Evolutionary conservation across 2,888 invertebrate species (phyloP).

Genomic region (Keiferia lycopersicella): DNA sequence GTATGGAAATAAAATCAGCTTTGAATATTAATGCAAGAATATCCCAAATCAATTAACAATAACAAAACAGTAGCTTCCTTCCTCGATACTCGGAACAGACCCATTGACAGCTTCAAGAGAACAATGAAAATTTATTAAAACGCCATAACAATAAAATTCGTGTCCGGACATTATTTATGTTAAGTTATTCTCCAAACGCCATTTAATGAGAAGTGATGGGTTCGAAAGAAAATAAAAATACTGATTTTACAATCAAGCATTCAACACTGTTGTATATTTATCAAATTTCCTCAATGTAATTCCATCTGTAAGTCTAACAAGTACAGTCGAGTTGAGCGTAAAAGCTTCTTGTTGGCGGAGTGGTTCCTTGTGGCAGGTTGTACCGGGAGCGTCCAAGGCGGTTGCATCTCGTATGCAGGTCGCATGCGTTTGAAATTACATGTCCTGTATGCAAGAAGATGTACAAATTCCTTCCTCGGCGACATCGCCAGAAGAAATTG

Average conservation of each 20-base stretch:
- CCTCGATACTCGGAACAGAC: constrained; percentile 64
- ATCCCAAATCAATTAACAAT: constrained; percentile 49
- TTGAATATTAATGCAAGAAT: constrained; percentile 9
- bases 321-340: not conserved
- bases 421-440: constrained; percentile 70
- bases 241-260: constrained; percentile 31
- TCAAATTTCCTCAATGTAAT: constrained; percentile 11
- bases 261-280: constrained; percentile 5
- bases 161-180: constrained; percentile 79
- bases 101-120: constrained; percentile 57
- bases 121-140: constrained; percentile 80
- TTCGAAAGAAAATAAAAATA: constrained; percentile 79
- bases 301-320: constrained; percentile 15
- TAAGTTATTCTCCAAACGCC: constrained; percentile 80
- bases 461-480: constrained; percentile 24
- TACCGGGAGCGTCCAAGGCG: constrained; percentile 53
- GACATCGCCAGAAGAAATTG: constrained; percentile 52
- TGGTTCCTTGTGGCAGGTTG: not conserved
- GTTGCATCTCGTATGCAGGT: constrained; percentile 67
- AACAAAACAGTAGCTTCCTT: constrained; percentile 65
- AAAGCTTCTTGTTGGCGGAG: not conserved
- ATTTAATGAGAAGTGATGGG: constrained; percentile 81
- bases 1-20: not conserved
- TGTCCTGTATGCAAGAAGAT: constrained; percentile 40
- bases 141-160: constrained; percentile 81